A percentile compares a stretch with the other conserved stretches of the same genome.
These are phyloP conservation scores for Pomacea canaliculata DNA, from an alignment of 2,888 invertebrate species.

Conservation along the genomic window DNA sequence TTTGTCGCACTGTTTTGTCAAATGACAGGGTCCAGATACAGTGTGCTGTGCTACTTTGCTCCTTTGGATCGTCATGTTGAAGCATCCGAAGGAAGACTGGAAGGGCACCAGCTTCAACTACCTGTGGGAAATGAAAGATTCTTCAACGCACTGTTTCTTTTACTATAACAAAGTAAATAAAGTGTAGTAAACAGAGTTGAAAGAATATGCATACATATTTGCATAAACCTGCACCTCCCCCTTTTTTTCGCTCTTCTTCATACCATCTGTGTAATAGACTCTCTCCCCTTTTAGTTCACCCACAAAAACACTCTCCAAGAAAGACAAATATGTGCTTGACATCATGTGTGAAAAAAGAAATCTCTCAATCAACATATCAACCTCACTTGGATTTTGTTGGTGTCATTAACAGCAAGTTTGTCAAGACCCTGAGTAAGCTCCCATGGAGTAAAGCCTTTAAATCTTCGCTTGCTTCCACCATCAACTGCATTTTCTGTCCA, in stretches of 20 bases:
- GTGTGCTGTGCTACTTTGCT: conserved; percentile 51
- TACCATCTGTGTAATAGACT: too few species aligned
- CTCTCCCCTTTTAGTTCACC: too few species aligned
- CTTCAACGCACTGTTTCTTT: too few species aligned
- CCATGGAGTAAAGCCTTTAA: conserved; percentile 58
- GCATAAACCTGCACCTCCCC: too few species aligned
- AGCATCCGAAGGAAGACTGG: conserved; percentile 51
- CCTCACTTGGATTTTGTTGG: conserved; percentile 58
- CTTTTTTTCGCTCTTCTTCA: too few species aligned
- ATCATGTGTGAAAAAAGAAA: neutral
- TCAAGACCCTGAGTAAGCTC: conserved; percentile 61
- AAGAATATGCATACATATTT: neutral
- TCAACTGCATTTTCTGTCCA: conserved; percentile 54
- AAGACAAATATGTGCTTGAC: too few species aligned
- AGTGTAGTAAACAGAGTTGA: neutral
- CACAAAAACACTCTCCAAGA: too few species aligned
- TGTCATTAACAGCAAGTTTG: conserved; percentile 62
- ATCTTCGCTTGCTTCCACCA: conserved; percentile 47
- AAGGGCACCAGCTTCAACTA: conserved; percentile 57
- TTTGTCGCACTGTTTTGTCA: conserved; percentile 53
- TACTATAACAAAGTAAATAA: too few species aligned
- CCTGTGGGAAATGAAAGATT: conserved; percentile 35
- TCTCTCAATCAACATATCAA: neutral
- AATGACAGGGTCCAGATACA: conserved; percentile 62
- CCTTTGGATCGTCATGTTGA: conserved; percentile 47